A percentile compares a stretch with the other conserved stretches of the same genome.
phyloP scores from a whole-genome alignment of 2,888 invertebrate genomes.

The Hyposoter dolosus region DNA sequence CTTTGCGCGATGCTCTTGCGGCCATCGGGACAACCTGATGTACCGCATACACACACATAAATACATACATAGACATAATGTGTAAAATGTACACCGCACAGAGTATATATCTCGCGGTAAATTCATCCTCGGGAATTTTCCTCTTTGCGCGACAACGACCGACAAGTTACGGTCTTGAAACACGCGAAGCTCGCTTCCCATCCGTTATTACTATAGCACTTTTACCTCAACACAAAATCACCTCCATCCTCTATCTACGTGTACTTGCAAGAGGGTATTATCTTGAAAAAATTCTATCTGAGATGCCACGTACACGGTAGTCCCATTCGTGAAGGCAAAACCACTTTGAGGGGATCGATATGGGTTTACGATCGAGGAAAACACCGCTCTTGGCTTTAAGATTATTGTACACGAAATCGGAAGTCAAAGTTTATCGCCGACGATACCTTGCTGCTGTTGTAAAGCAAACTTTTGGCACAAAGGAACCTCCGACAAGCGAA shows the following conservation, averaged over 20 bases:
- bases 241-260: constrained; percentile 29
- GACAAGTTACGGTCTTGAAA: constrained; percentile 74
- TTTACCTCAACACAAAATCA: constrained; percentile 46
- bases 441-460: neutral
- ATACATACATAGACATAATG: constrained; percentile 23
- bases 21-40: constrained; percentile 40
- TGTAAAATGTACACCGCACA: constrained; percentile 30
- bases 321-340: constrained; percentile 41
- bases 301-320: constrained; percentile 28
- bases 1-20: constrained; percentile 44
- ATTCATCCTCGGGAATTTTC: constrained; percentile 68
- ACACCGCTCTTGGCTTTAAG: constrained; percentile 35
- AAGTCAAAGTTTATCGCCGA: constrained; percentile 11
- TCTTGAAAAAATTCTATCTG: constrained; percentile 26
- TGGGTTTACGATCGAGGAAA: constrained; percentile 18
- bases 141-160: constrained; percentile 66
- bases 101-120: constrained; percentile 60
- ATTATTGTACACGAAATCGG: neutral
- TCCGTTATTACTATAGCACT: constrained; percentile 39
- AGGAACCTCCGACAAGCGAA: neutral
- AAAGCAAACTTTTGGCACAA: neutral
- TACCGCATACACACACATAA: constrained; percentile 18
- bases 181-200: constrained; percentile 72
- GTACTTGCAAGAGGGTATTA: constrained; percentile 14
- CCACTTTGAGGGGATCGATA: constrained; percentile 44